Evolutionary conservation across 2,113 vertebrate species (phyloP).

Genomic region (Gulo gulo): DNA sequence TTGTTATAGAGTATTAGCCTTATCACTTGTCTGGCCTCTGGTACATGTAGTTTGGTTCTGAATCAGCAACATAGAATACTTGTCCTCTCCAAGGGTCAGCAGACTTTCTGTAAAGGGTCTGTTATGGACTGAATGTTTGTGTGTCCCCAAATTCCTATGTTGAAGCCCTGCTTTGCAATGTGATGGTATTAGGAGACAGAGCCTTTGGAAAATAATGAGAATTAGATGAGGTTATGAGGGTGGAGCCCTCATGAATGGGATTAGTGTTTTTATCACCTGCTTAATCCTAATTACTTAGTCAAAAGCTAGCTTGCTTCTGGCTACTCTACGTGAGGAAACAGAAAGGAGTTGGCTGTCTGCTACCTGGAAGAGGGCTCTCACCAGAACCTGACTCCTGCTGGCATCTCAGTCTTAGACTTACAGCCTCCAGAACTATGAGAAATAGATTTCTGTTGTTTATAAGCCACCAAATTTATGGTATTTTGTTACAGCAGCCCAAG

Average conservation of each 20-base stretch:
- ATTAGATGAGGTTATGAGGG: neutral
- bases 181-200: neutral
- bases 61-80: neutral
- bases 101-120: neutral
- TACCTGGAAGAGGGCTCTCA: neutral
- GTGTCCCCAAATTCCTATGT: neutral
- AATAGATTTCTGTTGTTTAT: neutral
- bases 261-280: neutral
- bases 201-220: neutral
- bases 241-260: neutral
- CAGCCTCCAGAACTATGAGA: neutral
- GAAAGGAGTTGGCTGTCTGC: neutral
- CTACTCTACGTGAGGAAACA: neutral
- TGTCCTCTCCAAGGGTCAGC: neutral
- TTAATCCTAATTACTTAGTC: neutral
- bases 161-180: neutral
- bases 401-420: neutral
- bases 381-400: neutral
- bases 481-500: neutral
- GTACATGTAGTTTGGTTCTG: neutral
- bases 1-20: neutral
- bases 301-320: neutral
- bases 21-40: neutral
- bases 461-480: neutral
- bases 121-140: neutral